Evolutionary conservation across 1,140 invertebrate species (phyloP).

Genomic region (Phymorhynchus buccinoides): DNA sequence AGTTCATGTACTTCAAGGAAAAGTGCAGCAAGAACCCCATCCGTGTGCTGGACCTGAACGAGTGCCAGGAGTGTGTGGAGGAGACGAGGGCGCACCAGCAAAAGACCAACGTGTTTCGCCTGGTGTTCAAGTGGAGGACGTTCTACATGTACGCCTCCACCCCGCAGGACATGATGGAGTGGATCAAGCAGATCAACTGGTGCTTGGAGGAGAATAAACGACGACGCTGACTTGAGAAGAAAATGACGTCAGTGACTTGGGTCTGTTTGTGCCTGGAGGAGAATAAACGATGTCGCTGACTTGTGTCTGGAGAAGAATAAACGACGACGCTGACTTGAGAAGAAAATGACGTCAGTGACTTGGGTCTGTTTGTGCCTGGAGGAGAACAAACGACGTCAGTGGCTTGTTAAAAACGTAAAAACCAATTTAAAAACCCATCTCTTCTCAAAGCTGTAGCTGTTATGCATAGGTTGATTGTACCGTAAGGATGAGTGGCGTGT

Average conservation of each 20-base stretch:
- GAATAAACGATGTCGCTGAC: slow-evolving; percentile 12
- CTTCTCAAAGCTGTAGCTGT: too few relatives aligned
- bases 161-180: slow-evolving; percentile 64
- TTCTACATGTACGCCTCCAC: slow-evolving; percentile 65
- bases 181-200: slow-evolving; percentile 66
- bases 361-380: too few relatives aligned
- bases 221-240: not conserved
- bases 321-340: too few relatives aligned
- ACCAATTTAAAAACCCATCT: too few relatives aligned
- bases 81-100: slow-evolving; percentile 51
- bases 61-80: slow-evolving; percentile 61
- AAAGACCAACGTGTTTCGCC: slow-evolving; percentile 60
- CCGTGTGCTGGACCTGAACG: slow-evolving; percentile 60
- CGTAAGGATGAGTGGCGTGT: too few relatives aligned
- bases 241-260: too few relatives aligned
- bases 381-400: slow-evolving; percentile 33
- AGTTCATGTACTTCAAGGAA: slow-evolving; percentile 65
- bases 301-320: too few relatives aligned
- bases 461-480: too few relatives aligned
- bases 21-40: slow-evolving; percentile 57
- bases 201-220: slow-evolving; percentile 54
- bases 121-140: slow-evolving; percentile 65
- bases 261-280: slow-evolving; percentile 63
- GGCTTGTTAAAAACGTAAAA: too few relatives aligned
- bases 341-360: too few relatives aligned